Evolutionary conservation across 2,113 vertebrate species (phyloP), one percentile per base, ranked within the genome.

Genomic region (Odocoileus virginianus): DNA sequence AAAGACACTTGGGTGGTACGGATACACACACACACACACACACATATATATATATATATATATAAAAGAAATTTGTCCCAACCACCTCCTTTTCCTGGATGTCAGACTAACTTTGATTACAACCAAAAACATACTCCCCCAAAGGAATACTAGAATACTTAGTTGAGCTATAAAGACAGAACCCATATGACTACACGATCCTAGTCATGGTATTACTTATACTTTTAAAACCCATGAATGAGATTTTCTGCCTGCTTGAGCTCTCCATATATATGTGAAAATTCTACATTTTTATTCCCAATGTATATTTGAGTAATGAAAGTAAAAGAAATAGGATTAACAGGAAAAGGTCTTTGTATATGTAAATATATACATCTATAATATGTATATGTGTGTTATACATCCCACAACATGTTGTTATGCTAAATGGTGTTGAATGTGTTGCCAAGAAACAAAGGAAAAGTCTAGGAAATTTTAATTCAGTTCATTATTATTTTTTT

Each of bases 381-480:
- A 67, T 79, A 28, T 57, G 19, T 21, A 16, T 52, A 5, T 43
- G 30, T 88, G n/a, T 87, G 25, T 78, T 95, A 25, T 71, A 21
- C 74, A 36, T 90, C 7, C 61, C 40, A 91, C 3, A 84, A 33
- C 4, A 33, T 89, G 50, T 36, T 89, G 60, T 64, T 87, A 16
- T 89, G 36, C 33, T 94, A 88, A 60, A 76, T 89, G 47, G 14
- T 74, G 3, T 36, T 92, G 36, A 64, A 36, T 87, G 33, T 74
- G 43, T 93, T 85, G 57, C 33, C 25, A 78, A 98, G 19, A 95
- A 74, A 57, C n/a, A 83, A 33, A 81, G 40, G 83, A 54, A 82
- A 95, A 88, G 10, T 87, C 40, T 84, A 21, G 50, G 82, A 79
- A 96, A 45, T 40, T 61, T 94, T 95, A 57, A 55, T 97, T 96